phyloP scores from a whole-genome alignment of 2,113 vertebrate species.

The Gobiocypris rarus region DNA sequence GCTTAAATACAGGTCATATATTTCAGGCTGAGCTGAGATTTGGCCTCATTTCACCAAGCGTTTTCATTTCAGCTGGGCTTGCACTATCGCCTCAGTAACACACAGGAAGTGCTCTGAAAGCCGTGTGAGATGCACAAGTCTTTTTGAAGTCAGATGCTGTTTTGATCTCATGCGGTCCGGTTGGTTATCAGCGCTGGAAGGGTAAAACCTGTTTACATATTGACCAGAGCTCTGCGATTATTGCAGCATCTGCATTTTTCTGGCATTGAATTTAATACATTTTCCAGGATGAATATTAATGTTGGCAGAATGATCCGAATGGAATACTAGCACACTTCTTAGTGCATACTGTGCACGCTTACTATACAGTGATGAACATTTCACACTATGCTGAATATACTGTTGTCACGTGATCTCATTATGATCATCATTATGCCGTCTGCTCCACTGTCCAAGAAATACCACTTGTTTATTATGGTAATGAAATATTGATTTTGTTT shows the following conservation, averaged over 20 bases:
- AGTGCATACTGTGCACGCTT: not conserved
- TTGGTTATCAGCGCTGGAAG: not conserved
- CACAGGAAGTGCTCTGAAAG: not conserved
- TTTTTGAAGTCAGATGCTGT: not conserved
- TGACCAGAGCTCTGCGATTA: not conserved
- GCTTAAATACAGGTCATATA: constrained; percentile 57
- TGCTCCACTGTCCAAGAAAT: not conserved
- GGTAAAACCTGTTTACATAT: not conserved
- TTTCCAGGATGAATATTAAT: not conserved
- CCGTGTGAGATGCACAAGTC: not conserved
- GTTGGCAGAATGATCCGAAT: not conserved
- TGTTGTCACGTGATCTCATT: not conserved
- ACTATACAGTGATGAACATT: not conserved
- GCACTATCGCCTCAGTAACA: not conserved
- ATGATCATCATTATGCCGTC: no score
- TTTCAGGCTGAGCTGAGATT: constrained; percentile 54
- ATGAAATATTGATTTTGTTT: no score
- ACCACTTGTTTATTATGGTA: not conserved
- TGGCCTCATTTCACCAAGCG: constrained; percentile 50
- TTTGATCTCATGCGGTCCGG: not conserved
- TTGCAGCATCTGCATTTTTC: not conserved
- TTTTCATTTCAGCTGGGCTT: no score
- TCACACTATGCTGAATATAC: not conserved
- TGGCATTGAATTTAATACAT: not conserved
- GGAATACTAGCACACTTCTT: no score